Evolutionary conservation across 2,888 invertebrate genomes (phyloP), one percentile per base, ranked within the genome.

Genomic region (Trichacis sp.): DNA sequence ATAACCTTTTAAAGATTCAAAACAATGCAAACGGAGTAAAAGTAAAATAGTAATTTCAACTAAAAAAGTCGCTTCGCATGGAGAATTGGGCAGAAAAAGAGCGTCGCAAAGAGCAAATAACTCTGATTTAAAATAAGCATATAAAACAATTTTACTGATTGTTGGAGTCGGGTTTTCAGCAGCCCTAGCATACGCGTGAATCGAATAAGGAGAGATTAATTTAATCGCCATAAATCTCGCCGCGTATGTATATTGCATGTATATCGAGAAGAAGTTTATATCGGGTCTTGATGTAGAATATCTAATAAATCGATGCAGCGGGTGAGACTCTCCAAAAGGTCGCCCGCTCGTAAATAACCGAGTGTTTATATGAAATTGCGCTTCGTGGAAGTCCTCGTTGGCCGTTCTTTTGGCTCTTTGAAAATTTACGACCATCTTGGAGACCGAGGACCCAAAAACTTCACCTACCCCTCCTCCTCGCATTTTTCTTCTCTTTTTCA

Each of bases 341-440:
- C 59, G 56, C 30, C 48, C 56, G 55, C 57, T 75, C 77, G 70
- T 77, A 77, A 77, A 77, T 77, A 77, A 77, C 65, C 63, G 70
- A 67, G 70, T 77, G 76, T 77, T 78, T 77, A 77, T 76, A 76
- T 69, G 76, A 74, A 77, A 77, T 77, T 73, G 73, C 73, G 51
- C 65, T 78, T 77, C 77, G 70, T 66, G 73, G 77, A 78, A 77
- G 73, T 54, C 63, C 65, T 70, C 69, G 67, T 62, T 45, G 47
- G 46, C 52, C 52, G 48, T 73, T 70, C 63, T 64, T 64, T 61
- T 53, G 61, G 66, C 47, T 54, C 62, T 56, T 54, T 58, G 64
- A 60, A 70, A 72, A 75, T 76, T 77, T 76, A 75, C 74, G 75
- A 73, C 70, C 71, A 71, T 58, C 68, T 69, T 68, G 64, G 54